Base-by-base conservation (phyloP, 2,888 invertebrate species). In the Emmelina monodactyla region DNA sequence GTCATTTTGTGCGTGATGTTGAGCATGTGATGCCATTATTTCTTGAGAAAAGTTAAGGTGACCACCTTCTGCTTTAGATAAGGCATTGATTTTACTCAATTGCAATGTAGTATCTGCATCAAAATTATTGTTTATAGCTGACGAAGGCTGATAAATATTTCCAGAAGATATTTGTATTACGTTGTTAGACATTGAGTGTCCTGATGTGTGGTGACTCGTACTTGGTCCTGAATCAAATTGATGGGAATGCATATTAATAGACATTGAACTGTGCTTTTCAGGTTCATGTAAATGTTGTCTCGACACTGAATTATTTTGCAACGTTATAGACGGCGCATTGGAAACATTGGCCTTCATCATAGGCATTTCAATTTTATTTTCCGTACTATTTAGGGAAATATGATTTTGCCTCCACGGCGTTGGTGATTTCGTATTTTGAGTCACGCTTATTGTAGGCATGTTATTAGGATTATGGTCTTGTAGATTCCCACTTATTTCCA, bases 111-210 rank as follows among this genome's bases (percentile, higher is more conserved):
- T 79, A 42, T 79, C 79, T 7, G 72, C 64, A 47, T 79, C 78
- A 42, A 79, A 79, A 39, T 67, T 76, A 46, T 58, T 72, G 32
- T 58, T 72, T 52, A 76, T 69, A 2, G 55, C 58, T 7, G 75
- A 64, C 22, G 72, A 62, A 11, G 76, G 73, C 10, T 73, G 55
- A 43, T 78, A 78, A 43, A 79, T 78, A 42, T 76, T 79, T 37
- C 79, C 79, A 39, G 79, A 65, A 40, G 72, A 66, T 42, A 79
- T 79, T 53, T 79, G 79, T 40, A 79, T 79, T 3, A 79, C 66
- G 45, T 79, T 79, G 46, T 75, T 79, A 2, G 72, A 59, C 7
- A 69, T 58, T 2, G 71, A 57, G 47, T 75, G 75, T 12, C 58
- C 52, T 31, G 69, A 51, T 2, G 72, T 61, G 46, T 78, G 75